Percentiles rank a stretch among this genome's conserved stretches.
Evolutionary conservation across 2,113 vertebrate genomes (phyloP).

Genomic region (Megalops atlanticus): DNA sequence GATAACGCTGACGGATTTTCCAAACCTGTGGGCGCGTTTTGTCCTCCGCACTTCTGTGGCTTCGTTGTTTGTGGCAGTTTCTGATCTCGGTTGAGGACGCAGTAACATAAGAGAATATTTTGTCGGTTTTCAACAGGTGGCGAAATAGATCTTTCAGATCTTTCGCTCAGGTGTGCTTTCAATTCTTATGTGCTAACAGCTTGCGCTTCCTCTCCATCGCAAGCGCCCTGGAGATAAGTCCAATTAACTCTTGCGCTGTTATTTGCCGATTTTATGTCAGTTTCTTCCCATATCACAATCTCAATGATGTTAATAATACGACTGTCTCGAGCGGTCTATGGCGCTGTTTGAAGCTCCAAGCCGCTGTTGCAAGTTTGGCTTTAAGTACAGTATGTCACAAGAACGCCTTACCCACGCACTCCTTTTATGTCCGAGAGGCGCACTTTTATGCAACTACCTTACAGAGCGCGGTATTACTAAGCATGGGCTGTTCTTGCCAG

Average conservation of each 20-base stretch:
- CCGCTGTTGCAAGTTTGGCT: conserved; percentile 11
- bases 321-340: conserved; percentile 39
- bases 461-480: conserved; percentile 44
- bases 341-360: conserved; percentile 41
- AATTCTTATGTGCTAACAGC: too few species aligned
- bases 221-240: too few species aligned
- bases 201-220: background rate
- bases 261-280: too few species aligned
- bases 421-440: conserved; percentile 61
- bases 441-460: conserved; percentile 54
- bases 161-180: too few species aligned
- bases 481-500: conserved; percentile 48
- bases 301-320: too few species aligned
- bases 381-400: conserved; percentile 47
- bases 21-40: too few species aligned
- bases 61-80: too few species aligned
- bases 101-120: background rate
- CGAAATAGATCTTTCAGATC: too few species aligned
- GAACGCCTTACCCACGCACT: conserved; percentile 36
- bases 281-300: too few species aligned
- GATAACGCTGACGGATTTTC: too few species aligned
- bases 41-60: too few species aligned
- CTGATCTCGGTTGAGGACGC: background rate
- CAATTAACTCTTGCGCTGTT: background rate
- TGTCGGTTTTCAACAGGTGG: background rate